phyloP scores from a whole-genome alignment of 2,888 invertebrate genomes.

The Tridacna crocea region DNA sequence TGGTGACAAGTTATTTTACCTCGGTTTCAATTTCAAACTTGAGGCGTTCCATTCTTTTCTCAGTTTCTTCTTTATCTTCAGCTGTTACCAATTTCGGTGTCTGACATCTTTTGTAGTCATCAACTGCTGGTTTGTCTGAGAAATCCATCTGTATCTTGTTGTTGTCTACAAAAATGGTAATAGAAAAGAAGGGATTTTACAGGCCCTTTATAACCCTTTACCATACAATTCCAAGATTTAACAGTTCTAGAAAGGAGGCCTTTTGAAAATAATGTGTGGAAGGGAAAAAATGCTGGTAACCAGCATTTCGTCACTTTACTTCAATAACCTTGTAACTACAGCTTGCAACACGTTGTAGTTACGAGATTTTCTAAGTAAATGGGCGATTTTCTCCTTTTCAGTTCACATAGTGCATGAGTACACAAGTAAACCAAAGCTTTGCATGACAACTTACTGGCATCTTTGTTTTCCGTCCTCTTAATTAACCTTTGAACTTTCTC shows the following conservation, averaged over 20 bases:
- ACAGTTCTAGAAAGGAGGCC: neutral
- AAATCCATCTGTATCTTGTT: conserved; percentile 30
- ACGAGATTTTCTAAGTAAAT: too few relatives aligned
- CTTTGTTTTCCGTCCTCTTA: conserved; percentile 29
- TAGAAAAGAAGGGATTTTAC: neutral
- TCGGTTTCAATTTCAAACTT: conserved; percentile 78
- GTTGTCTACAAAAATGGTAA: neutral
- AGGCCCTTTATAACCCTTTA: neutral
- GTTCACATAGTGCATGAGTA: too few relatives aligned
- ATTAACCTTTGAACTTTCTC: conserved; percentile 52
- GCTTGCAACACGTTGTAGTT: too few relatives aligned
- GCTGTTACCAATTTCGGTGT: conserved; percentile 68
- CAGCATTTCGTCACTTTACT: neutral
- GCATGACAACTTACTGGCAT: conserved; percentile 27
- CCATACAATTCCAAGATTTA: neutral
- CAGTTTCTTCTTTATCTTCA: conserved; percentile 67
- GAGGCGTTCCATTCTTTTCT: conserved; percentile 67
- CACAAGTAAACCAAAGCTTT: too few relatives aligned
- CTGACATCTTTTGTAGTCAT: conserved; percentile 37
- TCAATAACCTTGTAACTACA: too few relatives aligned
- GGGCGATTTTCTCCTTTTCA: too few relatives aligned
- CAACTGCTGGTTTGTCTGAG: conserved; percentile 51
- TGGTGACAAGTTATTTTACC: conserved; percentile 51
- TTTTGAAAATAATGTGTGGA: neutral
- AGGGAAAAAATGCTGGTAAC: neutral